Evolutionary conservation across 37 sponge, comb jelly and placozoan genomes (phyloP).

Genomic region (Tethya wilhelma): DNA sequence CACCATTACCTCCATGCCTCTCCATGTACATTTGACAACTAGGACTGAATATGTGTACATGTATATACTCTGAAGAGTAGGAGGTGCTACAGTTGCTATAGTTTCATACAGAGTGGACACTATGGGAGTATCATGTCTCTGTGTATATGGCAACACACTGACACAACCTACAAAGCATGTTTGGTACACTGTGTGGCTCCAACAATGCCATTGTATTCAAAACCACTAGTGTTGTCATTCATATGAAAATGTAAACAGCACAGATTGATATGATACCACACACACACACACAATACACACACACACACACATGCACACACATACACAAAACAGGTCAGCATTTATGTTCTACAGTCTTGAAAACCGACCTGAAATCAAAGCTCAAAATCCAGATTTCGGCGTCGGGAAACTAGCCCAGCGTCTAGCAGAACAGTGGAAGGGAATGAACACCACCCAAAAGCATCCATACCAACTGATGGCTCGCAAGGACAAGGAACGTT

Average conservation of each 20-base stretch:
- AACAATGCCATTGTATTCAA: too few relatives aligned
- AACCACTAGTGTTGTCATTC: background rate
- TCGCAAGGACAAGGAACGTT: constrained; percentile 77
- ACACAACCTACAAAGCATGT: too few relatives aligned
- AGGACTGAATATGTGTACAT: too few relatives aligned
- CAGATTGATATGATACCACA: background rate
- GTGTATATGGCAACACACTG: too few relatives aligned
- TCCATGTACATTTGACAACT: too few relatives aligned
- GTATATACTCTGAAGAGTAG: too few relatives aligned
- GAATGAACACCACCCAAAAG: constrained; percentile 43
- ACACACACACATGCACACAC: constrained; percentile 17
- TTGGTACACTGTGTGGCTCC: too few relatives aligned
- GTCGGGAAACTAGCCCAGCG: constrained; percentile 79
- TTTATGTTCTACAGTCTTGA: constrained; percentile 87
- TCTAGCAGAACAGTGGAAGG: constrained; percentile 75
- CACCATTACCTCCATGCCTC: too few relatives aligned
- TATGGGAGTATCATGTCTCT: too few relatives aligned
- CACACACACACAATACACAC: too few relatives aligned
- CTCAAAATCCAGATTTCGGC: constrained; percentile 46
- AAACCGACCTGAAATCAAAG: constrained; percentile 68
- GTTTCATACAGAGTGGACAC: too few relatives aligned
- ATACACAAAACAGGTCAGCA: constrained; percentile 69
- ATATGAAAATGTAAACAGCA: background rate
- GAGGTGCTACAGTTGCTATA: too few relatives aligned
- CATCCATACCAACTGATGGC: constrained; percentile 68